Evolutionary conservation across 92 coral and sea anemone species (phyloP).

Genomic region (Plumapathes pennacea): DNA sequence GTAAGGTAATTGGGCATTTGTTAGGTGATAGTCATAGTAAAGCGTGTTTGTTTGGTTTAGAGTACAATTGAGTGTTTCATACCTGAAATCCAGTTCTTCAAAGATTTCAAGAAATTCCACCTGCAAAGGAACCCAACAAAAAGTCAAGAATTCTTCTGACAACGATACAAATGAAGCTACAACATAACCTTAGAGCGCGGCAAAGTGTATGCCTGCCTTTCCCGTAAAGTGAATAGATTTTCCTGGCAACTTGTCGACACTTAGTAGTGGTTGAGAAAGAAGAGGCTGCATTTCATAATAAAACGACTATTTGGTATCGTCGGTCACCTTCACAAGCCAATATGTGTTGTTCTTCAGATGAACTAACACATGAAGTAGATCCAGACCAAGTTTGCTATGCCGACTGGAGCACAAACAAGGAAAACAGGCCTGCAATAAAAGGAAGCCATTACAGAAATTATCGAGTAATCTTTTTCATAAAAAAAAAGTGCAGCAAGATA

Average conservation of each 20-base stretch:
- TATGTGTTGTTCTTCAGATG: constrained; percentile 71
- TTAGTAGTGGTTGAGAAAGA: too few species aligned
- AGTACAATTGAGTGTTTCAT: not conserved
- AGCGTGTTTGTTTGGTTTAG: not conserved
- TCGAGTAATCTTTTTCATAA: too few species aligned
- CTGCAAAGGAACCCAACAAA: constrained; percentile 13
- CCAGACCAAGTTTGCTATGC: constrained; percentile 60
- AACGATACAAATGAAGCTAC: not conserved
- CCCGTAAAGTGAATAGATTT: too few species aligned
- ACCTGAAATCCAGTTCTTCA: constrained; percentile 78
- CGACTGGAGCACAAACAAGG: constrained; percentile 76
- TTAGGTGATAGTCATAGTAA: constrained; percentile 15
- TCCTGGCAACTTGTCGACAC: too few species aligned
- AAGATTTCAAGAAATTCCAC: constrained; percentile 78
- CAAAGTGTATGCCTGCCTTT: too few species aligned
- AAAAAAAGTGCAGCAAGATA: too few species aligned
- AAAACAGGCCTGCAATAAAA: constrained; percentile 69
- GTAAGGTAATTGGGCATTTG: too few species aligned
- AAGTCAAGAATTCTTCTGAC: not conserved
- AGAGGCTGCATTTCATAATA: too few species aligned
- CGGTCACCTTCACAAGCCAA: constrained; percentile 92
- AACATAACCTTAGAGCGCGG: not conserved
- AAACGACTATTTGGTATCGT: too few species aligned
- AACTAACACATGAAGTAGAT: constrained; percentile 52
- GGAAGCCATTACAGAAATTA: too few species aligned